Evolutionary conservation across 2,797 vertebrate species (phyloP), one percentile per base, ranked within the genome.

Genomic region (Pachyuromys duprasi): DNA sequence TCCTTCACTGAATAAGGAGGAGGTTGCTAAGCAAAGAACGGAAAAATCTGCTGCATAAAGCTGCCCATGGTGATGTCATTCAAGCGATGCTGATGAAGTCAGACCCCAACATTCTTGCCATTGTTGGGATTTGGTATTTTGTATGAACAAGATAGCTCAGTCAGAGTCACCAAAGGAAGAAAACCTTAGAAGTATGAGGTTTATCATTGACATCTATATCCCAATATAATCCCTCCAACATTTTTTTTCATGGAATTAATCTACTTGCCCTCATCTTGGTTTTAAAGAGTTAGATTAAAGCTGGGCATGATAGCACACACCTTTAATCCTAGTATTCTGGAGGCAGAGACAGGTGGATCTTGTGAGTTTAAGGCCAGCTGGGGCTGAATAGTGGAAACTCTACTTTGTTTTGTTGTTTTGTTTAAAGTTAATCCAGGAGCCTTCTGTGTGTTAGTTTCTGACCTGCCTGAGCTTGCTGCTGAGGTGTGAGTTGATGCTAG

Each of bases 401-500:
- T 53, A 31, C 24, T 83, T n/a, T 33, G 39, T 65, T 83, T 84
- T 45, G 45, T 82, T 36, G 11, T 26, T 81, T 82, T 82, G 57
- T 42, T 60, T 80, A 83, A 83, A 63, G 26, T 65, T 49, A 45
- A 53, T 78, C 31, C 83, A 49, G 31, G 60, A 95, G 89, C 28
- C 69, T 87, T n/a, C 28, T 92, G 45, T 93, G 78, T 86, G 70
- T 80, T 87, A 81, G 78, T 69, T 55, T 95, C 69, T 91, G 81
- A 80, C 74, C 88, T 86, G 83, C 49, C 86, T 4, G 39, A 69
- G 83, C 63, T 83, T 60, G 60, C 69, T 28, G 55, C 70, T 39
- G 63, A 65, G 90, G 36, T 65, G 2, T 17, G 67, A 83, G 75
- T 55, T 82, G 39, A 65, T 8, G 0, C 49, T 92, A 57, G 57